Conservation (phyloP, 2,888 invertebrate genomes). For the Dromius quadrimaculatus region DNA sequence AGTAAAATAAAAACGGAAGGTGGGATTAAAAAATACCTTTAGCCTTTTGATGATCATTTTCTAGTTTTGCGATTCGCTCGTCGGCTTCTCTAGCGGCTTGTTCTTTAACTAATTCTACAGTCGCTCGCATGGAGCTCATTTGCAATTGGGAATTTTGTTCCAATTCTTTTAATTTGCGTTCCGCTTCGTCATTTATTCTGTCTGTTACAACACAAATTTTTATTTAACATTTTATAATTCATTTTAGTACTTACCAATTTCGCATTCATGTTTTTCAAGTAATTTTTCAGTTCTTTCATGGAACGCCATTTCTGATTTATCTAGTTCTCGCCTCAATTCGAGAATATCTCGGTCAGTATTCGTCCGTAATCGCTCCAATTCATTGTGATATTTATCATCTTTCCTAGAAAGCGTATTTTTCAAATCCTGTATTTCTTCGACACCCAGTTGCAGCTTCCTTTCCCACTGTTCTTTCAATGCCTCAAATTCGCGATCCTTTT, state of each 20-base stretch:
- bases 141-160: conserved; percentile 66
- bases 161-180: conserved; percentile 63
- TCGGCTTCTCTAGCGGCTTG: conserved; percentile 68
- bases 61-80: conserved; percentile 65
- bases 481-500: conserved; percentile 72
- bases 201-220: conserved; percentile 60
- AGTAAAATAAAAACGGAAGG: background rate
- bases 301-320: conserved; percentile 80
- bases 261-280: conserved; percentile 73
- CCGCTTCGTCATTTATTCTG: conserved; percentile 64
- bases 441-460: conserved; percentile 65
- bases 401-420: conserved; percentile 76
- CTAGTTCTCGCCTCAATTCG: conserved; percentile 77
- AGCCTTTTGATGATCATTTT: conserved; percentile 73
- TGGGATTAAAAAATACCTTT: conserved; percentile 68
- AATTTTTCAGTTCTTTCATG: conserved; percentile 79
- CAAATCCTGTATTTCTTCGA: conserved; percentile 73
- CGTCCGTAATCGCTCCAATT: conserved; percentile 73
- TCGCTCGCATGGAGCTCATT: conserved; percentile 64
- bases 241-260: conserved; percentile 70
- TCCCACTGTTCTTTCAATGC: conserved; percentile 71
- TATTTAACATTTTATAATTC: background rate
- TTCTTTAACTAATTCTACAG: conserved; percentile 67
- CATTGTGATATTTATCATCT: conserved; percentile 69
- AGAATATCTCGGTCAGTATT: conserved; percentile 78